Evolutionary conservation across 2,797 vertebrate genomes (phyloP), one percentile per base, ranked within the genome.

Genomic region (Amblyraja radiata): DNA sequence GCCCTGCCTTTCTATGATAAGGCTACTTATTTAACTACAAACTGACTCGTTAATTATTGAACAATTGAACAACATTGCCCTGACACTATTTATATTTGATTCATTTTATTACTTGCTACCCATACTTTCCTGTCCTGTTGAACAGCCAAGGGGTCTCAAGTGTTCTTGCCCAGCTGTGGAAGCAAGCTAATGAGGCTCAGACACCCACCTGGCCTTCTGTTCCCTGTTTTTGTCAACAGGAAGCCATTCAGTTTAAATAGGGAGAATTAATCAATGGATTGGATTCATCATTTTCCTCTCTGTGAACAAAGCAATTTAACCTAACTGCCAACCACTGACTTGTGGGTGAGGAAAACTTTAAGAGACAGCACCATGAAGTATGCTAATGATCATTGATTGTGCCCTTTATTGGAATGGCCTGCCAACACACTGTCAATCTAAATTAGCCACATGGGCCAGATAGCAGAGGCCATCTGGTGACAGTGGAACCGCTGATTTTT

Each of bases 231-330:
- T 73, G 90, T 74, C 71, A 76, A 92, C 90, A 92, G 65, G 71
- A 92, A 76, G 68, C 71, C 39, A 73, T 74, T 76, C 39, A n/a
- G 90, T n/a, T 76, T 92, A 25, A 74, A 92, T 76, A 1, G 25
- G 32, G 63, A 2, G 0, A 10, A 74, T 92, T 76, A 46, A 92
- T 76, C 90, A 92, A 92, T 92, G 90, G 46, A 76, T 58, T 76
- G 74, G 68, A 76, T 92, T 92, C 90, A 92, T 92, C 71, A 58
- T 54, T 76, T 76, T 76, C 90, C 71, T 92, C 25, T 54, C 28
- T 16, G 23, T 76, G 46, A 92, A 76, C 71, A 76, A 92, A 92
- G 71, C 39, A 54, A 1, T 92, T 92, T 92, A 92, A 92, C 68
- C 11, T 92, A 46, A 74, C 46, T 76, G 23, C 71, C 46, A 92